Conservation (phyloP, 2,113 vertebrate genomes). For the Istiophorus platypterus region DNA sequence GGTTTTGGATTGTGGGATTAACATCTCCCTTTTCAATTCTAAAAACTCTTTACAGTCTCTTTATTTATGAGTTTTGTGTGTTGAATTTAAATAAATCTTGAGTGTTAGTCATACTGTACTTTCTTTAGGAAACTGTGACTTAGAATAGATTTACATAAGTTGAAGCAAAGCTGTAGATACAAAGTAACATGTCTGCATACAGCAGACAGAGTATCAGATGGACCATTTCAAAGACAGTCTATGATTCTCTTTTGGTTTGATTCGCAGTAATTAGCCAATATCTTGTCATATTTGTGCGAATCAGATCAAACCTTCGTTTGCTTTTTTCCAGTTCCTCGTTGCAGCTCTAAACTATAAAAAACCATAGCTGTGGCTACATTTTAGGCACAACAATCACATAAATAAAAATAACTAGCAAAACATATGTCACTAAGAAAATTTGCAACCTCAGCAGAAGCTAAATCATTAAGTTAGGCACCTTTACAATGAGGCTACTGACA, state of each 20-base stretch:
- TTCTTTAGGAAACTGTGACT: background rate
- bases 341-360: background rate
- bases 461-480: background rate
- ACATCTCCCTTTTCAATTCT: slow-evolving; percentile 2
- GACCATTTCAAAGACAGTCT: slow-evolving; percentile 4
- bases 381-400: background rate
- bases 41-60: slow-evolving; percentile 14
- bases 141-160: background rate
- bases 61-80: slow-evolving; percentile 37
- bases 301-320: background rate
- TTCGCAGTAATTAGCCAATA: background rate
- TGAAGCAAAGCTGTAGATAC: too few relatives aligned
- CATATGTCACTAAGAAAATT: background rate
- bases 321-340: background rate
- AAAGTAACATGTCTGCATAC: too few relatives aligned
- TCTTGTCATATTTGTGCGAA: background rate
- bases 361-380: background rate
- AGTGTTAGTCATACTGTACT: slow-evolving; percentile 3
- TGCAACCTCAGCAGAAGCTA: background rate
- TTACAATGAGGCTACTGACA: background rate
- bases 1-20: slow-evolving; percentile 18
- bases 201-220: background rate
- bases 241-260: background rate
- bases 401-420: background rate
- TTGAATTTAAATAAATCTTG: slow-evolving; percentile 33